Evolutionary conservation across 2,113 vertebrate genomes (phyloP).

Genomic region (Chloropsis cyanopogon): DNA sequence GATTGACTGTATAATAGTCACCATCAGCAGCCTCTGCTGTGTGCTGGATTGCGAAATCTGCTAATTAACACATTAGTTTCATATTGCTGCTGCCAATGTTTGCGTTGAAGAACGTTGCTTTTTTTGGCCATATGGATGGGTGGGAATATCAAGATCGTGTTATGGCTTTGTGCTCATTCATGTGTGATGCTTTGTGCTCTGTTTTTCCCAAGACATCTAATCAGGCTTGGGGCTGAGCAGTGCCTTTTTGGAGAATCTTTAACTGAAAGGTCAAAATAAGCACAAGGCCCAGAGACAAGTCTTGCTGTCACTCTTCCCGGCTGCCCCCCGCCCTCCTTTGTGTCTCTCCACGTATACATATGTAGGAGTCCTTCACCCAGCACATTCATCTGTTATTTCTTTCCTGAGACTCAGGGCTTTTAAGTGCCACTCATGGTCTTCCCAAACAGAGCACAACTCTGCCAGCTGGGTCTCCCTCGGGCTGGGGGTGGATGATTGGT

Average conservation of each 20-base stretch:
- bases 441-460: not conserved
- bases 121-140: constrained; percentile 36
- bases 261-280: constrained; percentile 51
- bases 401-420: not conserved
- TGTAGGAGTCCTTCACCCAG: not conserved
- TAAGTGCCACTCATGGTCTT: not conserved
- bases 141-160: constrained; percentile 22
- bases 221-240: constrained; percentile 12
- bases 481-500: not conserved
- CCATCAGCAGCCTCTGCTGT: not conserved
- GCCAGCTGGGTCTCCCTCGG: not conserved
- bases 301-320: not conserved
- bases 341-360: not conserved
- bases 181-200: constrained; percentile 37
- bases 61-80: constrained; percentile 44
- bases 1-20: constrained; percentile 7
- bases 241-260: constrained; percentile 24
- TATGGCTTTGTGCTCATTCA: constrained; percentile 18
- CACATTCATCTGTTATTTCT: not conserved
- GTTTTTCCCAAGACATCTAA: constrained; percentile 45
- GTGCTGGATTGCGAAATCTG: constrained; percentile 32
- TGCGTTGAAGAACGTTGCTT: not conserved
- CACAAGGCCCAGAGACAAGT: not conserved
- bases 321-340: not conserved
- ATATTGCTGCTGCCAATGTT: constrained; percentile 13